A percentile compares a stretch with the other conserved stretches of the same genome.
Evolutionary conservation across 2,888 invertebrate genomes (phyloP).

Genomic region (Eugnorisma glareosa): DNA sequence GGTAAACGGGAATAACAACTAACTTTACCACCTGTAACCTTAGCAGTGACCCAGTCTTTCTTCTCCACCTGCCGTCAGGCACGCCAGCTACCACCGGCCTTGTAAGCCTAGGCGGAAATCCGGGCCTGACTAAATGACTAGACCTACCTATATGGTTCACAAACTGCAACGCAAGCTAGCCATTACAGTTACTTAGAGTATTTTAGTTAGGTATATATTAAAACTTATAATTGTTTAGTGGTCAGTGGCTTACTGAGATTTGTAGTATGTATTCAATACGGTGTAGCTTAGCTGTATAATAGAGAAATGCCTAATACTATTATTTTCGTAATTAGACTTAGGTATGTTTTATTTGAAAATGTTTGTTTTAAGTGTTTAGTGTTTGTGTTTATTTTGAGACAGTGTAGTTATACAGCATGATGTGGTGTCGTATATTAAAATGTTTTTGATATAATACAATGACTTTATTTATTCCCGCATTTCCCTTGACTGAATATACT

Average conservation of each 20-base stretch:
- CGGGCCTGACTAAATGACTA: not conserved
- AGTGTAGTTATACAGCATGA: constrained; percentile 15
- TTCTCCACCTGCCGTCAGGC: too few species aligned
- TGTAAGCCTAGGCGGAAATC: not conserved
- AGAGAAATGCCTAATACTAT: constrained; percentile 48
- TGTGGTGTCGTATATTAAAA: constrained; percentile 36
- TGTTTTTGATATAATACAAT: constrained; percentile 16
- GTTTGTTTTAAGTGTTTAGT: constrained; percentile 8
- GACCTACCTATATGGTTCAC: not conserved
- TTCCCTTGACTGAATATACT: not conserved
- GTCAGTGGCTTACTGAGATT: constrained; percentile 48
- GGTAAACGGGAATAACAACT: not conserved
- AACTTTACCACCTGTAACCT: not conserved
- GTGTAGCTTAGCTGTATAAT: constrained; percentile 35
- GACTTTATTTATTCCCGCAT: constrained; percentile 7
- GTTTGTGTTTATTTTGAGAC: constrained; percentile 29
- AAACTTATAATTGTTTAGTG: constrained; percentile 26
- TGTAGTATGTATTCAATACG: constrained; percentile 22
- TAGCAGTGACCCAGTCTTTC: not conserved
- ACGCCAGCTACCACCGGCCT: not conserved
- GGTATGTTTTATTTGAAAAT: constrained; percentile 22
- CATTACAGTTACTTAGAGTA: constrained; percentile 20
- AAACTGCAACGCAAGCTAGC: constrained; percentile 13
- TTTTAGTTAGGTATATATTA: constrained; percentile 10
- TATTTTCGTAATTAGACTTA: constrained; percentile 33